These are phyloP conservation scores for Plebejus anna DNA, from an alignment of 2,888 invertebrate species.

Conservation along the genomic window DNA sequence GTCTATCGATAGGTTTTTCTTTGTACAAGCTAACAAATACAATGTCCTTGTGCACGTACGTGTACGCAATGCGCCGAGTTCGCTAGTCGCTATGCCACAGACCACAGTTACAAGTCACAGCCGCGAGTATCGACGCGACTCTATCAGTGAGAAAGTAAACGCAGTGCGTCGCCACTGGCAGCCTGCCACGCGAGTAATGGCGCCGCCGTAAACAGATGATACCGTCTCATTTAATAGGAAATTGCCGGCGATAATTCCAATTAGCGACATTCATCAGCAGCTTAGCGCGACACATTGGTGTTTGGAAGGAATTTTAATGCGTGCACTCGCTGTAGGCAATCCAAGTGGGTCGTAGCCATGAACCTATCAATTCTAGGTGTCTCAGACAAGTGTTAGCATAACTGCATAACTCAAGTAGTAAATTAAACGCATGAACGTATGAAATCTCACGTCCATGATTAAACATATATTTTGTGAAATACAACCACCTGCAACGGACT, in stretches of 20 bases:
- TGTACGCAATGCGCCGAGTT: background rate
- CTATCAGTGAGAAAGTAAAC: slow-evolving; percentile 15
- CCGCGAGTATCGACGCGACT: background rate
- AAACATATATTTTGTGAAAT: no score
- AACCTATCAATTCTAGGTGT: background rate
- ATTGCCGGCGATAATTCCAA: slow-evolving; percentile 8
- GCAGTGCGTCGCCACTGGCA: slow-evolving; percentile 23
- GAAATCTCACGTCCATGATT: no score
- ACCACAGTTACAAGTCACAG: background rate
- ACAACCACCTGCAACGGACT: no score
- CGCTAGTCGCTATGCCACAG: background rate
- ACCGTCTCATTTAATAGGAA: background rate
- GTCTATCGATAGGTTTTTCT: no score
- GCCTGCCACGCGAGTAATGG: slow-evolving; percentile 12
- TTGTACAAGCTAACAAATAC: background rate
- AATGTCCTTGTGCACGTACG: background rate
- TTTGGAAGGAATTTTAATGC: background rate
- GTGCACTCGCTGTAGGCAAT: background rate
- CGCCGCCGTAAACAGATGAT: background rate
- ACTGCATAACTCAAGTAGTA: background rate
- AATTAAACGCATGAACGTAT: no score
- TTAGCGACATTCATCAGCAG: background rate
- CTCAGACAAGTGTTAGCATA: background rate
- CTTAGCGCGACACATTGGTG: background rate
- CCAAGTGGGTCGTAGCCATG: background rate